phyloP scores from a whole-genome alignment of 1,140 invertebrate species.

The Procambarus virginalis region DNA sequence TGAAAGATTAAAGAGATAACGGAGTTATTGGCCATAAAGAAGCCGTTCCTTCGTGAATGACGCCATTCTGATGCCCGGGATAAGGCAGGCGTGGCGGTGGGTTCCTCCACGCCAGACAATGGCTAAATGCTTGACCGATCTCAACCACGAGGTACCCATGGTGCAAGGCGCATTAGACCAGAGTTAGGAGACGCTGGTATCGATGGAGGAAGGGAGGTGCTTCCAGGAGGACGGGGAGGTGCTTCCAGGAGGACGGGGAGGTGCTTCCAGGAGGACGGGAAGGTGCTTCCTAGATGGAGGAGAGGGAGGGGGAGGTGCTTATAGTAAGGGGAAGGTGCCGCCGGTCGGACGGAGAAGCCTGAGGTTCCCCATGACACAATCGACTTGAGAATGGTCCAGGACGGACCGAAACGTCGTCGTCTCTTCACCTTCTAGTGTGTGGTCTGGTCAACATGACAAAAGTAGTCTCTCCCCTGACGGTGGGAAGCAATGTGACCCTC shows the following conservation, averaged over 20 bases:
- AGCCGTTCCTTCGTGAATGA: conserved; percentile 50
- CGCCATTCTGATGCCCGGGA: conserved; percentile 55
- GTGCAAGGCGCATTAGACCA: conserved; percentile 15
- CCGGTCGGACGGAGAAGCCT: no score
- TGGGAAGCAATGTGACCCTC: no score
- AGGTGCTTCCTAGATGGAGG: neutral
- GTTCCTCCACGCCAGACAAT: conserved; percentile 6
- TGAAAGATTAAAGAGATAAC: conserved; percentile 62
- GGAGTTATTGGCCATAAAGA: conserved; percentile 64
- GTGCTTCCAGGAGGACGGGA: neutral
- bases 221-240: conserved; percentile 9
- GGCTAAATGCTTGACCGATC: conserved; percentile 36
- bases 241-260: neutral
- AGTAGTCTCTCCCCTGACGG: no score
- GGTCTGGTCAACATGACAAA: no score
- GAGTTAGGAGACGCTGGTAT: conserved; percentile 45
- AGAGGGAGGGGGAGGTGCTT: neutral
- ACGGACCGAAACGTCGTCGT: no score
- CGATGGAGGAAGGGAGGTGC: conserved; percentile 10
- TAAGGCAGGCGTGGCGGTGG: conserved; percentile 18
- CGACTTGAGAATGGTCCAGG: no score
- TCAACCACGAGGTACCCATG: conserved; percentile 30
- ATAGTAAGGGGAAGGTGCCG: no score
- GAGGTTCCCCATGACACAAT: no score
- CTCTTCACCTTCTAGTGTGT: no score